Percentiles rank a stretch among this genome's conserved stretches.
These are phyloP conservation scores for Perizoma affinitatum DNA, from an alignment of 2,888 invertebrate species.

Conservation along the genomic window DNA sequence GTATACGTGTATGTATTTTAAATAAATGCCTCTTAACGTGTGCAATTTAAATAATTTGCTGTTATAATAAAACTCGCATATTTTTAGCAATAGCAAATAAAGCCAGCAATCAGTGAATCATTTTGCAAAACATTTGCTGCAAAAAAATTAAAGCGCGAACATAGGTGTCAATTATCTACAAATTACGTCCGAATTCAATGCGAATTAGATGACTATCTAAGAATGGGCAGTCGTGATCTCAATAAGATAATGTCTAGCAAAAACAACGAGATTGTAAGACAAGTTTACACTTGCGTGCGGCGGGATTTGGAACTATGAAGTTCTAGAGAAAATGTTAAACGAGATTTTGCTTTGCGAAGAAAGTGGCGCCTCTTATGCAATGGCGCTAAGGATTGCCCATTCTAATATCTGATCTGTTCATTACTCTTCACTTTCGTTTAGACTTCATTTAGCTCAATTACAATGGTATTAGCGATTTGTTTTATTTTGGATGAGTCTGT, in stretches of 20 bases:
- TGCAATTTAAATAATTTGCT: conserved; percentile 8
- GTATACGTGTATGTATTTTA: too few relatives aligned
- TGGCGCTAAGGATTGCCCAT: conserved; percentile 9
- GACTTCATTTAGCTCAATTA: conserved; percentile 64
- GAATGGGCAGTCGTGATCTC: conserved; percentile 37
- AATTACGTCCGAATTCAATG: conserved; percentile 38
- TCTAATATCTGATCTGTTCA: conserved; percentile 21
- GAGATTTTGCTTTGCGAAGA: conserved; percentile 11
- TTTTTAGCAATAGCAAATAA: conserved; percentile 14
- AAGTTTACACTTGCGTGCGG: conserved; percentile 23
- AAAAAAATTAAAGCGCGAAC: conserved; percentile 38
- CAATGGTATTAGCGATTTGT: conserved; percentile 33
- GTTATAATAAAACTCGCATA: background rate
- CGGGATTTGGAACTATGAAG: conserved; percentile 16
- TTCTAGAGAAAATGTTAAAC: background rate
- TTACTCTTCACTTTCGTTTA: conserved; percentile 63
- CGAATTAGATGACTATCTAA: conserved; percentile 36
- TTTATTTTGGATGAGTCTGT: conserved; percentile 6
- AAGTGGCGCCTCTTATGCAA: conserved; percentile 27
- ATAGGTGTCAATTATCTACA: conserved; percentile 36
- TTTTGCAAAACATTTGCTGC: conserved; percentile 20
- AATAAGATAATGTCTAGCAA: conserved; percentile 37
- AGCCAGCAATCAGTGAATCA: conserved; percentile 27
- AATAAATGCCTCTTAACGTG: background rate
- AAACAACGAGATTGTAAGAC: conserved; percentile 33